These are phyloP conservation scores for Aphis gossypii DNA, from an alignment of 1,140 invertebrate species.

Conservation along the genomic window DNA sequence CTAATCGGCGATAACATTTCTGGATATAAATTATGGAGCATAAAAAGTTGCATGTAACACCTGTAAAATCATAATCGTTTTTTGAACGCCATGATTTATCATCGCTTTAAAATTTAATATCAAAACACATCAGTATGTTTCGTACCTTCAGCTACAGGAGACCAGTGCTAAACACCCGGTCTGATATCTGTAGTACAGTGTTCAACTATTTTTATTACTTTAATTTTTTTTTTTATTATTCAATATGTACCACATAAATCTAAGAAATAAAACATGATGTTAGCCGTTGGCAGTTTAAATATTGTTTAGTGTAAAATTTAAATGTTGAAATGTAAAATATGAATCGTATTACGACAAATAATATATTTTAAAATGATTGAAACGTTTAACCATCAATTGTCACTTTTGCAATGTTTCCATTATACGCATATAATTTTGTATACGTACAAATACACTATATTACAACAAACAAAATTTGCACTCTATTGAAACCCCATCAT, in stretches of 20 bases:
- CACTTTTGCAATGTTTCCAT: neutral
- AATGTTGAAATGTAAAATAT: neutral
- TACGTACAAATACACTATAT: neutral
- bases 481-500: neutral
- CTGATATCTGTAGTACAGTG: neutral
- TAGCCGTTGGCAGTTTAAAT: neutral
- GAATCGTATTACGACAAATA: neutral
- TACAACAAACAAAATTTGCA: neutral
- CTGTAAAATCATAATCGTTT: conserved; percentile 3
- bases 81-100: neutral
- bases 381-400: neutral
- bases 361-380: neutral
- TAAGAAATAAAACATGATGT: neutral
- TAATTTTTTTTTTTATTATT: neutral
- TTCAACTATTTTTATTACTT: neutral
- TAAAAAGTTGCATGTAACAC: neutral
- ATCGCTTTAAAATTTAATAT: conserved; percentile 1
- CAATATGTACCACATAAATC: neutral
- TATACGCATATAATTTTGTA: neutral
- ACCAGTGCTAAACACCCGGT: neutral
- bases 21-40: neutral
- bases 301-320: neutral
- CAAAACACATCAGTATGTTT: neutral
- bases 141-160: neutral
- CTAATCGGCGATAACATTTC: neutral